Evolutionary conservation across 2,113 vertebrate species (phyloP).

Genomic region (human): DNA sequence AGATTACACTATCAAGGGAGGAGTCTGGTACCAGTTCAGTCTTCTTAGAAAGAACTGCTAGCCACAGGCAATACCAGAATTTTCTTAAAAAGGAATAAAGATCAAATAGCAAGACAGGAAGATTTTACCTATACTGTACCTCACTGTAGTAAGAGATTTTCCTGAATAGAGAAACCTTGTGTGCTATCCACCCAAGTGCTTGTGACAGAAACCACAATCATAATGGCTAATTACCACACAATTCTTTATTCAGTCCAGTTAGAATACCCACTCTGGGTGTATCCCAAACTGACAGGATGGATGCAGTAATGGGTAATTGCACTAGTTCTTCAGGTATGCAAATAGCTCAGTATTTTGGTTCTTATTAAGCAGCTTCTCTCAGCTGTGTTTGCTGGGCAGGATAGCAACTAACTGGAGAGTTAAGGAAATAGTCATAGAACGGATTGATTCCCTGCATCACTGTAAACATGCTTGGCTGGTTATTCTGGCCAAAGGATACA

Average conservation of each 20-base stretch:
- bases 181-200: background rate
- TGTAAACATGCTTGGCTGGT: background rate
- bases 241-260: background rate
- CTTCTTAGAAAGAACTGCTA: slow-evolving; percentile 74
- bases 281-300: background rate
- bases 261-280: background rate
- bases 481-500: background rate
- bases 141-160: background rate
- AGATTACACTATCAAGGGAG: slow-evolving; percentile 68
- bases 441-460: background rate
- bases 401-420: background rate
- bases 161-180: slow-evolving; percentile 43
- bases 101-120: background rate
- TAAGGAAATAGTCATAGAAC: background rate
- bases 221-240: background rate
- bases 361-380: background rate
- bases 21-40: slow-evolving; percentile 69
- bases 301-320: background rate
- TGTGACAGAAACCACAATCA: slow-evolving; percentile 17
- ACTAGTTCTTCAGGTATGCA: background rate
- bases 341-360: background rate
- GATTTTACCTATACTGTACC: background rate
- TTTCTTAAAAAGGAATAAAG: background rate
- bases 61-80: slow-evolving; percentile 64
- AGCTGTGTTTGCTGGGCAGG: background rate